Base-by-base conservation (phyloP, 1,140 invertebrate species). In the Drosophila leontia region DNA sequence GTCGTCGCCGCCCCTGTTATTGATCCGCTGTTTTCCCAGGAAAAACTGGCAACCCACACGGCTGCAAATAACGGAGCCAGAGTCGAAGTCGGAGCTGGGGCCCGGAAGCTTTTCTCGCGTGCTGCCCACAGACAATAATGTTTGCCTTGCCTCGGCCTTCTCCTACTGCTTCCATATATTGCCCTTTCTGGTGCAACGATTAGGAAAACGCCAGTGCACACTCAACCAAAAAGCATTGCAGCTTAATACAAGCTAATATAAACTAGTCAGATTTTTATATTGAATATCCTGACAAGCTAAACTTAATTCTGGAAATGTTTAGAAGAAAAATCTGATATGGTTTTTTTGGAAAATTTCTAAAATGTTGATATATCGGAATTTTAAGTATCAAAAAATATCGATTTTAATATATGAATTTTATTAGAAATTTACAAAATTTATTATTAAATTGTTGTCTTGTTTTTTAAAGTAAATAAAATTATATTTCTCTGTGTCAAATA, bases 71-170 rank as follows among this genome's bases (percentile, higher is more conserved):
- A 23, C 4, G 35, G 41, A 39, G 9, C 7, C 4, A 48, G 12
- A 32, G 70, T 41, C 77, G 78, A 72, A 72, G 70, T 32, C 55
- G 32, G 80, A 62, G 72, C 58, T 45, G 79, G 77, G 42, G 17
- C 12, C 12, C 60, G 68, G 50, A 53, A 80, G 44, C 53, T 34
- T 55, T 56, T 53, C 62, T 65, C 75, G 58, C 65, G 58, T 57
- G 60, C 56, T 84, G 75, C 63, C 80, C 83, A 87, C 80, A 86
- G 84, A 87, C 83, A 87, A 88, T 71, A 74, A 65, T 87, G 80
- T 88, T 86, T 87, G 61, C 57, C 70, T 77, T 74, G 68, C 61
- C 45, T 7, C 35, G 15, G 39, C 12, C 29, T n/a, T 8, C 29
- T 9, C 13, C 53, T 23, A 2, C 7, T 3, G 5, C 12, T 8